Conservation (phyloP, 1,140 invertebrate genomes). For the Lerema accius region DNA sequence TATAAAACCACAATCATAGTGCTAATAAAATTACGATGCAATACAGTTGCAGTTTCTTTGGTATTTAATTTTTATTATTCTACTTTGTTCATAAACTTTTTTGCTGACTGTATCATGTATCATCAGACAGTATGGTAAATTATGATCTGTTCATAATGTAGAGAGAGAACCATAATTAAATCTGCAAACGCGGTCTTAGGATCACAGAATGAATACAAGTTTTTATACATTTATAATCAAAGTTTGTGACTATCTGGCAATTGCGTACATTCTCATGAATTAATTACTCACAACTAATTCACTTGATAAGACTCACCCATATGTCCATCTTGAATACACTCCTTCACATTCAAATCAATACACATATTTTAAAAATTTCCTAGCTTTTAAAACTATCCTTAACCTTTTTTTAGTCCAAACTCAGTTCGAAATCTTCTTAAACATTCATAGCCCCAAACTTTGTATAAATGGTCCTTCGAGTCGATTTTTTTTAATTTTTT, state of each 20-base stretch:
- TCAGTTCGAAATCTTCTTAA: too few relatives aligned
- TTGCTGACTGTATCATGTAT: background rate
- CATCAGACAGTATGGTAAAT: conserved; percentile 10
- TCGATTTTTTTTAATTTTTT: conserved; percentile 18
- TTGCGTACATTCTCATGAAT: too few relatives aligned
- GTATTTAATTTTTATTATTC: background rate
- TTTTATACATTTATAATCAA: background rate
- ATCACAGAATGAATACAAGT: background rate
- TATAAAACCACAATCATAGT: background rate
- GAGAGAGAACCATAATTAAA: background rate
- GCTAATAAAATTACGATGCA: background rate
- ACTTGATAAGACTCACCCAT: background rate
- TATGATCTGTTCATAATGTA: background rate
- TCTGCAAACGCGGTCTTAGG: background rate
- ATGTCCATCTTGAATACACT: background rate
- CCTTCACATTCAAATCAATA: too few relatives aligned
- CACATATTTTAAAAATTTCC: too few relatives aligned
- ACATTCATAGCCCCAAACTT: too few relatives aligned
- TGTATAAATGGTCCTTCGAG: conserved; percentile 38
- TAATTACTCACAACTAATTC: too few relatives aligned
- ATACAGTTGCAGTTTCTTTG: too few relatives aligned
- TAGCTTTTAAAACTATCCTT: too few relatives aligned
- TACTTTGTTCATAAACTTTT: background rate
- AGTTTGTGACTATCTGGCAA: too few relatives aligned
- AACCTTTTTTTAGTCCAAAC: too few relatives aligned